phyloP scores from a whole-genome alignment of 2,797 vertebrate genomes.

The Lepus townsendii region DNA sequence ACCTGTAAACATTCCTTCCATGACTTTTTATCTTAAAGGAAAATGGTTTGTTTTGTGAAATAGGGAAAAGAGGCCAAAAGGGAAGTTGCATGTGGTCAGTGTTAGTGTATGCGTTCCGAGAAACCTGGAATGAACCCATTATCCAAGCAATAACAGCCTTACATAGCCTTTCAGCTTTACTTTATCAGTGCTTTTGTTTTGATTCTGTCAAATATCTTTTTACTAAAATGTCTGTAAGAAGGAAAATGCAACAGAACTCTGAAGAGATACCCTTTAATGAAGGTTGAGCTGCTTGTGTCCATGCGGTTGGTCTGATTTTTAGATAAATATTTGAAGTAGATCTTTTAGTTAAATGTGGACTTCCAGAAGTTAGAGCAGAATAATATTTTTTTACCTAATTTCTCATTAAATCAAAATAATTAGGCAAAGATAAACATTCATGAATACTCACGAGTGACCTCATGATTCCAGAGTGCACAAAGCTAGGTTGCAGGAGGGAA shows the following conservation, averaged over 20 bases:
- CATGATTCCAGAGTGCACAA: not conserved
- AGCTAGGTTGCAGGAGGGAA: not conserved
- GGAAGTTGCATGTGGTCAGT: not conserved
- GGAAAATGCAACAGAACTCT: conserved; percentile 29
- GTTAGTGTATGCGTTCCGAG: not conserved
- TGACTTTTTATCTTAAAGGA: conserved; percentile 64
- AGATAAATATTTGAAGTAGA: conserved; percentile 7
- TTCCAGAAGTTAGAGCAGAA: not conserved
- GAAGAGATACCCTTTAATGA: not conserved
- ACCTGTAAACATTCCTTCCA: not conserved
- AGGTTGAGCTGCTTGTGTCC: not conserved
- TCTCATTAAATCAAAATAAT: conserved; percentile 36
- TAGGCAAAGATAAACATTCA: not conserved
- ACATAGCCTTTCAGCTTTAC: not conserved
- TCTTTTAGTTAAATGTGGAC: conserved; percentile 1
- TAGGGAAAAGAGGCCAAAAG: not conserved
- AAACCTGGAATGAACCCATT: conserved; percentile 18
- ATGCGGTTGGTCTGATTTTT: not conserved
- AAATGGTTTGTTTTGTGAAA: conserved; percentile 29
- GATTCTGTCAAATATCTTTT: conserved; percentile 41
- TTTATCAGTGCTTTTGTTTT: not conserved
- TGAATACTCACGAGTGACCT: not conserved
- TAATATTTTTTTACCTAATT: not conserved
- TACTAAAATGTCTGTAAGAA: not conserved
- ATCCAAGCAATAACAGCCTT: not conserved